Conservation (phyloP, 2,797 vertebrate genomes). For the Emydoidea blandingii region DNA sequence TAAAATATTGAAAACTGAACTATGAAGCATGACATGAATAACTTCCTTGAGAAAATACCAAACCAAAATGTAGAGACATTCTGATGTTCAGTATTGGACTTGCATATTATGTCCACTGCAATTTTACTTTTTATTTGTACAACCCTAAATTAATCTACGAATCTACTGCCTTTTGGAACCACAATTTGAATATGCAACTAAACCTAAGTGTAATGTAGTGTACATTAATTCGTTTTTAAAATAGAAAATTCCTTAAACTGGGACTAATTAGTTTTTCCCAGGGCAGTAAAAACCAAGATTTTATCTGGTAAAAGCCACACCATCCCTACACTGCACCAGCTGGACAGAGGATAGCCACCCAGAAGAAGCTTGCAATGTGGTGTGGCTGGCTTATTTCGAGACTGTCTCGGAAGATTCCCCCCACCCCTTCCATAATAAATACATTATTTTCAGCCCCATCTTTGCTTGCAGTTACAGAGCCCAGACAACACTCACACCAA, state of each 20-base stretch:
- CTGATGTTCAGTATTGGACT: not conserved
- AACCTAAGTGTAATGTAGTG: not conserved
- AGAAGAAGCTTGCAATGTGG: constrained; percentile 37
- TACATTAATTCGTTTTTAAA: not conserved
- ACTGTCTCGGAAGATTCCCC: constrained; percentile 41
- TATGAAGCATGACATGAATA: not conserved
- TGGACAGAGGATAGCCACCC: constrained; percentile 66
- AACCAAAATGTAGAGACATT: not conserved
- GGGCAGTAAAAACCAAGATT: not conserved
- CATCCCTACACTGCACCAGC: constrained; percentile 29
- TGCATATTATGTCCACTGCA: not conserved
- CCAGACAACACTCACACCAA: not conserved
- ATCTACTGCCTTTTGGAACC: not conserved
- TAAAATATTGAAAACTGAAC: not conserved
- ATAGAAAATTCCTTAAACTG: not conserved
- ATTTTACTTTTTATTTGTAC: not conserved
- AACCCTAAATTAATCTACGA: not conserved
- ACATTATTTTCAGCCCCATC: constrained; percentile 66
- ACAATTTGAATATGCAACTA: not conserved
- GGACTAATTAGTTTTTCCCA: not conserved
- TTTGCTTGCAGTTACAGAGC: constrained; percentile 9
- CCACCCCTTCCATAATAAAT: constrained; percentile 55
- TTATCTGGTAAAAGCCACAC: not conserved
- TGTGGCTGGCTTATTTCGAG: constrained; percentile 54
- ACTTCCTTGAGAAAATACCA: not conserved